A percentile compares a stretch with the other conserved stretches of the same genome.
phyloP scores from a whole-genome alignment of 2,113 vertebrate species.

The Antechinus stuartii region DNA sequence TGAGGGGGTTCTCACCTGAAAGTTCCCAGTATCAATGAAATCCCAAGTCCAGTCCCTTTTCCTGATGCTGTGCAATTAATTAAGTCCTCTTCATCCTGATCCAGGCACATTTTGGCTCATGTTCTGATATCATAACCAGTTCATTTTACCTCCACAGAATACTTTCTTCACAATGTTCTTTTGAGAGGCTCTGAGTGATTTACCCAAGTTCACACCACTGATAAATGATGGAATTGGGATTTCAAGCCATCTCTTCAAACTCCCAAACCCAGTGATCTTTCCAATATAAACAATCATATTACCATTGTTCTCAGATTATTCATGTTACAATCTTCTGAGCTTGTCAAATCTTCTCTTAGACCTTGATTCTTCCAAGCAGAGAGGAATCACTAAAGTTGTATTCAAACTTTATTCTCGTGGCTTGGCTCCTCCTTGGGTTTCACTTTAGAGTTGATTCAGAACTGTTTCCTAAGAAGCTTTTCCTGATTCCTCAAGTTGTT shows the following conservation, averaged over 20 bases:
- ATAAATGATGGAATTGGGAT: not conserved
- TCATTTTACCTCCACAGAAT: not conserved
- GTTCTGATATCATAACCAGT: not conserved
- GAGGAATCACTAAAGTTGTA: not conserved
- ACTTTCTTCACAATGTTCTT: not conserved
- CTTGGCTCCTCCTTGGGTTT: not conserved
- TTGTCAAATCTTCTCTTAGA: not conserved
- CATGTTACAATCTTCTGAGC: not conserved
- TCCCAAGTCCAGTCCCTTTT: not conserved
- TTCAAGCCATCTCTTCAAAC: not conserved
- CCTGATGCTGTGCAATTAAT: not conserved
- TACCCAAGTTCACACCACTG: not conserved
- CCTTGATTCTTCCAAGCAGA: not conserved
- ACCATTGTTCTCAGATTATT: not conserved
- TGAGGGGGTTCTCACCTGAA: not conserved
- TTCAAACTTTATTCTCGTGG: not conserved
- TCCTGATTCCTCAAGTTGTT: not conserved
- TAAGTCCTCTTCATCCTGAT: too few relatives aligned
- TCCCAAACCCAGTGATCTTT: not conserved
- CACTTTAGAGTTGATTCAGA: not conserved
- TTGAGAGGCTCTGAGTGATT: not conserved
- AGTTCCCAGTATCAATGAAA: not conserved
- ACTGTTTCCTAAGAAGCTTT: not conserved
- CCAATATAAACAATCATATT: not conserved
- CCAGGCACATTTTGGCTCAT: not conserved